These are phyloP conservation scores for Acrobasis repandana DNA, from an alignment of 2,888 invertebrate genomes.

Conservation along the genomic window DNA sequence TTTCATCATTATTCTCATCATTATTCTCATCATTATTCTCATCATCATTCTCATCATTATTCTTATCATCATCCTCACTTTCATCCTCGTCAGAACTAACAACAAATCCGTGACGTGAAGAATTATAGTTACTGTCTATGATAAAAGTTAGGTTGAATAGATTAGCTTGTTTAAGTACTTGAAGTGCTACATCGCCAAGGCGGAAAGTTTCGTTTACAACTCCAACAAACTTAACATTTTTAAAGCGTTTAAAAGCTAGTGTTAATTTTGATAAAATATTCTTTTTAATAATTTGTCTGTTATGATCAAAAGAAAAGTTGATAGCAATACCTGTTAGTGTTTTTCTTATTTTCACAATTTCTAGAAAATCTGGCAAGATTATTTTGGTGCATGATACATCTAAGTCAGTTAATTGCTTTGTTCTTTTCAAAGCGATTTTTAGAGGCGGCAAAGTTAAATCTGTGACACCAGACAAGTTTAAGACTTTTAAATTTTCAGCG, in stretches of 20 bases:
- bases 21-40: no score
- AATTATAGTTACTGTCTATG: background rate
- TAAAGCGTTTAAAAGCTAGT: background rate
- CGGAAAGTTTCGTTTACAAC: background rate
- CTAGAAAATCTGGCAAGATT: background rate
- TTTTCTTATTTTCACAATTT: background rate
- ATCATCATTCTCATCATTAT: no score
- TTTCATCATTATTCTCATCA: no score
- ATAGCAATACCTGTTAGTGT: background rate
- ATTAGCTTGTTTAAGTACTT: background rate
- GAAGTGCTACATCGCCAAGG: background rate
- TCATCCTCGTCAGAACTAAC: no score
- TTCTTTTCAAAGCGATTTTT: background rate
- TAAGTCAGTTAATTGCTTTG: background rate
- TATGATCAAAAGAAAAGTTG: background rate
- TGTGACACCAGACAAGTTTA: background rate
- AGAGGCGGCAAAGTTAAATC: background rate
- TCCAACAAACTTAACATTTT: background rate
- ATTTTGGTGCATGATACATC: background rate
- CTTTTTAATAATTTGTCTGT: background rate
- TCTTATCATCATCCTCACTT: no score
- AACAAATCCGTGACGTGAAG: no score
- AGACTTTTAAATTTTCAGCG: background rate
- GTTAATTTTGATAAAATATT: background rate
- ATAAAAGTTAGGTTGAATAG: background rate